A percentile compares a stretch with the other conserved stretches of the same genome.
phyloP scores from a whole-genome alignment of 2,888 invertebrate species.

The Hyposoter dolosus region DNA sequence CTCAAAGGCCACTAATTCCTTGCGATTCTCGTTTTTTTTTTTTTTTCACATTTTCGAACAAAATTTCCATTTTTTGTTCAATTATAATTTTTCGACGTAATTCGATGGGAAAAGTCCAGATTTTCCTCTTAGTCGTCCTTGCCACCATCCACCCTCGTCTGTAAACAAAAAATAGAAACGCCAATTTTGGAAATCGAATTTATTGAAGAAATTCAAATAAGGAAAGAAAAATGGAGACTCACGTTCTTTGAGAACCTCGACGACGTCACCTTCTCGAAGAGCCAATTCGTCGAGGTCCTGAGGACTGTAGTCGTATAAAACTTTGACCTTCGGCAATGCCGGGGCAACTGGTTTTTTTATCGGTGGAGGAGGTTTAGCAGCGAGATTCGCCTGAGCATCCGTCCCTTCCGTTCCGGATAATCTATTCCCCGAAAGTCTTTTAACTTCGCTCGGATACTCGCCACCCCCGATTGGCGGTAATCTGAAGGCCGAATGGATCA shows the following conservation, averaged over 20 bases:
- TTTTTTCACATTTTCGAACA: not conserved
- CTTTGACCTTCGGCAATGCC: slow-evolving; percentile 84
- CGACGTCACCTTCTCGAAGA: slow-evolving; percentile 87
- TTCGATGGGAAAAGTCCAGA: slow-evolving; percentile 89
- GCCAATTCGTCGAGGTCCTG: slow-evolving; percentile 89
- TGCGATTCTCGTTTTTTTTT: slow-evolving; percentile 27
- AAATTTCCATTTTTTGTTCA: not conserved
- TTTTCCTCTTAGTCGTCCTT: slow-evolving; percentile 86
- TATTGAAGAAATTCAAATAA: not conserved
- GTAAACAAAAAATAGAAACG: slow-evolving; percentile 62
- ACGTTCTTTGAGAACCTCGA: slow-evolving; percentile 88
- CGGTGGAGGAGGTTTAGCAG: slow-evolving; percentile 74
- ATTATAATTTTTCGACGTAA: slow-evolving; percentile 86
- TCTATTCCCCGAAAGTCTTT: slow-evolving; percentile 55
- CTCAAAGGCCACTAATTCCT: slow-evolving; percentile 56
- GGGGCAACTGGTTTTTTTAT: slow-evolving; percentile 84
- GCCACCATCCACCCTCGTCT: slow-evolving; percentile 91
- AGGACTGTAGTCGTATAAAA: slow-evolving; percentile 88
- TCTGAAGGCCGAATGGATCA: slow-evolving; percentile 78
- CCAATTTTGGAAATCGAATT: not conserved
- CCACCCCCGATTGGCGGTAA: slow-evolving; percentile 74
- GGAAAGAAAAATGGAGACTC: slow-evolving; percentile 71
- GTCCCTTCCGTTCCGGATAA: slow-evolving; percentile 55
- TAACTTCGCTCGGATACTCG: slow-evolving; percentile 62
- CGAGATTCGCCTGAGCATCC: slow-evolving; percentile 38